These are phyloP conservation scores for Acrocephalus arundinaceus DNA, from an alignment of 2,113 vertebrate species.

Conservation along the genomic window DNA sequence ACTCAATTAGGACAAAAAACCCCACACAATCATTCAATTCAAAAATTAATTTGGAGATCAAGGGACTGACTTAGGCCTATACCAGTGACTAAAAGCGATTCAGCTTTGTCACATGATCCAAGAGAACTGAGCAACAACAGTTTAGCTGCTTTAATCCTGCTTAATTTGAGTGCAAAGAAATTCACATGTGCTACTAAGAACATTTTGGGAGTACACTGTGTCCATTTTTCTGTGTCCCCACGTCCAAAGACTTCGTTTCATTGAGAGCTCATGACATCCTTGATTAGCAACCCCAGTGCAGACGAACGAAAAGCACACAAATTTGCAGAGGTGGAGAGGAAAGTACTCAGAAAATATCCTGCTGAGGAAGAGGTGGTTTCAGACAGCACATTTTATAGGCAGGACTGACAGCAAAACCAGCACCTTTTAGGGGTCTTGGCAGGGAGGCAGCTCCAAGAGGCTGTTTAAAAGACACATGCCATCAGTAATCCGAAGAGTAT, in stretches of 20 bases:
- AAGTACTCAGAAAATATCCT: neutral
- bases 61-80: constrained; percentile 76
- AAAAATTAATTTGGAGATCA: constrained; percentile 85
- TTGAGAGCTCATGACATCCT: constrained; percentile 84
- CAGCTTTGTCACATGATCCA: constrained; percentile 87
- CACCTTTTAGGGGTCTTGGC: neutral
- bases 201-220: constrained; percentile 84
- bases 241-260: constrained; percentile 80
- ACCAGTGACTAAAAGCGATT: constrained; percentile 80
- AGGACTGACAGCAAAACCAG: neutral
- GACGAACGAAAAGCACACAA: accelerated
- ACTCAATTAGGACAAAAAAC: constrained; percentile 75
- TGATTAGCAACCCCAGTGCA: constrained; percentile 50
- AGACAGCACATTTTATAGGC: neutral
- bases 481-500: neutral
- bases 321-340: neutral
- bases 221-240: constrained; percentile 80
- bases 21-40: constrained; percentile 78
- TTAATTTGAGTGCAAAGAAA: constrained; percentile 93
- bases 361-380: neutral
- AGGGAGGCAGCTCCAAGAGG: neutral
- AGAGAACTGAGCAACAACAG: constrained; percentile 77
- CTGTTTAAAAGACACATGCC: neutral
- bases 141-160: constrained; percentile 87
- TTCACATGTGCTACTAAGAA: constrained; percentile 91